Evolutionary conservation across 30 jellyfish, hydroid and myxozoan species (phyloP).

Genomic region (Phacellophora camtschatica): DNA sequence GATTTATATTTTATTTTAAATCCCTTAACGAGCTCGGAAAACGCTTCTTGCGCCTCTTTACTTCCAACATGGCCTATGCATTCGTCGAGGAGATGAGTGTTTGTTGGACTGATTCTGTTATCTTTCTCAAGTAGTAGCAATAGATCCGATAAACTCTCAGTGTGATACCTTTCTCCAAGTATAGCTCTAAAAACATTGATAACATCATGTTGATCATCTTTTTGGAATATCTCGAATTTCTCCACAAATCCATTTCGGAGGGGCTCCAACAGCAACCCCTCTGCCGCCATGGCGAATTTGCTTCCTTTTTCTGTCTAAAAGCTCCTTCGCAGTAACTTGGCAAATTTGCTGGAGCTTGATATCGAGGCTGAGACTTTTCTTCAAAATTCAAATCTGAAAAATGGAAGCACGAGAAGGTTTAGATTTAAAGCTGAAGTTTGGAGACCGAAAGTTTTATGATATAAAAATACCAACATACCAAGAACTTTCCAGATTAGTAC

Average conservation of each 20-base stretch:
- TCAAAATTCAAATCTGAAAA: neutral
- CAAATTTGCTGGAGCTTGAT: too few species aligned
- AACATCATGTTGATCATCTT: too few species aligned
- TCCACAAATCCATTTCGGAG: too few species aligned
- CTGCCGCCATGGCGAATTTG: too few species aligned
- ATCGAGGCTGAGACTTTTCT: too few species aligned
- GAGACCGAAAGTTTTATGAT: conserved; percentile 62
- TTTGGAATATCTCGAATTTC: too few species aligned
- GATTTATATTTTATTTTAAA: neutral
- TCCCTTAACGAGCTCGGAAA: neutral
- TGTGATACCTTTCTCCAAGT: neutral
- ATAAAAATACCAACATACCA: conserved; percentile 43
- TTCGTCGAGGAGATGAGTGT: conserved; percentile 11
- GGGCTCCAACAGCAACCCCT: too few species aligned
- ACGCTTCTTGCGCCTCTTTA: neutral
- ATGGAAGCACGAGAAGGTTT: conserved; percentile 54
- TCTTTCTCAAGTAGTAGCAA: conserved; percentile 6
- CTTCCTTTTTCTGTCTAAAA: too few species aligned
- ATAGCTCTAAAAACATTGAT: neutral
- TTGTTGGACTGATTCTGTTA: neutral
- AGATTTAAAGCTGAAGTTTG: conserved; percentile 25
- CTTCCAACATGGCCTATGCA: neutral
- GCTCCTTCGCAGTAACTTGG: too few species aligned
- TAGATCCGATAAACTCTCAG: neutral
- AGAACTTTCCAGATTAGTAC: neutral